Base-by-base conservation (phyloP, 2,113 vertebrate species). In the Mormyrus iriodes region DNA sequence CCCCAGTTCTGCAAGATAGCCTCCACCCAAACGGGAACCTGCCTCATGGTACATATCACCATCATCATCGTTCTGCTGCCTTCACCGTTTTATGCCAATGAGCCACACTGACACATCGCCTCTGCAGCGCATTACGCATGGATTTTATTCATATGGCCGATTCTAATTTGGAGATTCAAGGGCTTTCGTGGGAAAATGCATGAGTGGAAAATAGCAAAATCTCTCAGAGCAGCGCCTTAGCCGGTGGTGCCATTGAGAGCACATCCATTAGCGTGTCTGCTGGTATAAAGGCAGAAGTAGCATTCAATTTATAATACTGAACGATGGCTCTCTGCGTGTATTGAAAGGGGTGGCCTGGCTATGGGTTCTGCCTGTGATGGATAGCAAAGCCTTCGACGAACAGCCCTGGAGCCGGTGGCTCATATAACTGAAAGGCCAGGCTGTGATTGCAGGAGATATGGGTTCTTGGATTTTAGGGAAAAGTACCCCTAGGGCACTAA, bases 21-120 rank as follows among this genome's bases (percentile, higher is more conserved):
- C 10, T 97, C 97, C 55, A 98, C 97, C 0, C 97, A 98, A 93
- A 98, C 97, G 0, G 97, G 97, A 89, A 97, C 97, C 89, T 98
- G 97, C 92, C 95, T 98, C 61, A 97, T 97, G 97, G 97, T 98
- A 96, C 17, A 35, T 52, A 51, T 89, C 19, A 1, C 86, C 10
- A 5, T 53, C 91, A 92, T 79, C 88, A 86, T 73, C 88, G 55
- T 61, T 15, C 52, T 88, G 61, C 42, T 61, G 24, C 15, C 21
- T 0, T 13, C 42, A 15, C 17, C 21, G 1, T 19, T 39, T 85
- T 7, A 53, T 27, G 27, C 48, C 19, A 12, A n/a, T 19, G 39
- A 42, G 39, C 44, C 6, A 6, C 31, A 39, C 27, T 0, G 69
- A 5, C 31, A 4, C 31, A 2, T 76, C 31, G 12, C 27, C 69